phyloP scores from a whole-genome alignment of 2,888 invertebrate species.

The Cosmia pyralina region DNA sequence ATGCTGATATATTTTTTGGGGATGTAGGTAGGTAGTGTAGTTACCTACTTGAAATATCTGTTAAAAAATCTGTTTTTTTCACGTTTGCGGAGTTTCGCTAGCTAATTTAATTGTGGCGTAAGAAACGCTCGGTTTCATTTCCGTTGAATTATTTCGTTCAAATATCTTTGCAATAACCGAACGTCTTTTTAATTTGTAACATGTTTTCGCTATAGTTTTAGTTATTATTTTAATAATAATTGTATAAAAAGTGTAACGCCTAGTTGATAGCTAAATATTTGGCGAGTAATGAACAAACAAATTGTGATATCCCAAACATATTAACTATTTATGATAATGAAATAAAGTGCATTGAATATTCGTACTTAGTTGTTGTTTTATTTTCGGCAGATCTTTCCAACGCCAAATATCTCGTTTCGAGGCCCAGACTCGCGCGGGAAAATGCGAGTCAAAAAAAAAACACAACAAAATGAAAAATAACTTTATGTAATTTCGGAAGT shows the following conservation, averaged over 20 bases:
- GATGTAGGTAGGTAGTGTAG: too few relatives aligned
- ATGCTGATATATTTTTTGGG: too few relatives aligned
- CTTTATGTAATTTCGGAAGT: too few relatives aligned
- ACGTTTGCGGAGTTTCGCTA: too few relatives aligned
- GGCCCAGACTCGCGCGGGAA: not conserved
- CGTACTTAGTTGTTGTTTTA: slow-evolving; percentile 32
- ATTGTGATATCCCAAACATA: slow-evolving; percentile 85
- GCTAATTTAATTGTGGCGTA: not conserved
- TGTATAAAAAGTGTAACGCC: slow-evolving; percentile 40
- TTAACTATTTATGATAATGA: slow-evolving; percentile 79
- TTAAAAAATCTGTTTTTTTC: too few relatives aligned
- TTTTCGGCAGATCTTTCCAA: not conserved
- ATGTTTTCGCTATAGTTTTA: slow-evolving; percentile 23
- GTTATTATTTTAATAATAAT: slow-evolving; percentile 25
- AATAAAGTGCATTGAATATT: slow-evolving; percentile 74
- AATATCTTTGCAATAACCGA: not conserved
- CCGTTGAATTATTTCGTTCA: not conserved
- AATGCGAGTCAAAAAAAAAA: too few relatives aligned
- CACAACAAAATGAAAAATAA: too few relatives aligned
- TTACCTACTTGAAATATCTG: too few relatives aligned
- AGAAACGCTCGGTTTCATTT: not conserved
- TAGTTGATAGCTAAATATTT: slow-evolving; percentile 65
- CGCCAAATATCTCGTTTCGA: not conserved
- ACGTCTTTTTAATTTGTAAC: slow-evolving; percentile 13
- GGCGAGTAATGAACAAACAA: slow-evolving; percentile 78